Percentiles rank a stretch among this genome's conserved stretches.
Evolutionary conservation across 2,888 invertebrate genomes (phyloP).

Genomic region (Xylophagus ater): DNA sequence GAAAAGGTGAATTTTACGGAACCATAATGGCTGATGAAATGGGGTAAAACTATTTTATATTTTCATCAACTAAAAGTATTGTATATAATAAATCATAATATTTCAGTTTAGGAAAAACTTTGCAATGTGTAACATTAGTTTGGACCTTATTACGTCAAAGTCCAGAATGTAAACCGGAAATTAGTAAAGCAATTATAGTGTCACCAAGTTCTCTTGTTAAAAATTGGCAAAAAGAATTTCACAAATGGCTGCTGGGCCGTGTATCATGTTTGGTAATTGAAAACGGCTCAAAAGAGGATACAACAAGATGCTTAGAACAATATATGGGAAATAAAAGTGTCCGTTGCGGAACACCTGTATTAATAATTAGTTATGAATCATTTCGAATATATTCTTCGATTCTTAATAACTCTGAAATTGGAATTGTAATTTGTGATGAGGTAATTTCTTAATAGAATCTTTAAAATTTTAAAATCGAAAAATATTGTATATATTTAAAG

Average conservation of each 20-base stretch:
- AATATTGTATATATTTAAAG: constrained; percentile 28
- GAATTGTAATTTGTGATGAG: constrained; percentile 96
- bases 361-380: constrained; percentile 99
- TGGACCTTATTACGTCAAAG: constrained; percentile 93
- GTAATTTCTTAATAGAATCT: constrained; percentile 29
- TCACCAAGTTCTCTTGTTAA: constrained; percentile 96
- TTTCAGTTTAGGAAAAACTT: constrained; percentile 74
- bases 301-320: constrained; percentile 64
- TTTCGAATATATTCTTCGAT: constrained; percentile 88
- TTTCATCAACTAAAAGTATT: background rate
- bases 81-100: background rate
- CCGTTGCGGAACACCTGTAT: constrained; percentile 69
- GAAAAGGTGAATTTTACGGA: constrained; percentile 71
- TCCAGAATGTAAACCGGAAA: constrained; percentile 78
- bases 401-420: constrained; percentile 82
- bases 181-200: constrained; percentile 89
- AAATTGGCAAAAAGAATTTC: constrained; percentile 98
- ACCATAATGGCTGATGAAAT: constrained; percentile 99
- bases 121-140: constrained; percentile 91
- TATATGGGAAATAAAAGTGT: constrained; percentile 75
- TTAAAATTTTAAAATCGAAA: background rate
- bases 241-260: constrained; percentile 86
- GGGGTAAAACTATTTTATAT: constrained; percentile 44
- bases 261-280: constrained; percentile 75
- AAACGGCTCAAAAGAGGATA: constrained; percentile 76